Evolutionary conservation across 2,888 invertebrate genomes (phyloP).

Genomic region (Acanthosepion lycidas): DNA sequence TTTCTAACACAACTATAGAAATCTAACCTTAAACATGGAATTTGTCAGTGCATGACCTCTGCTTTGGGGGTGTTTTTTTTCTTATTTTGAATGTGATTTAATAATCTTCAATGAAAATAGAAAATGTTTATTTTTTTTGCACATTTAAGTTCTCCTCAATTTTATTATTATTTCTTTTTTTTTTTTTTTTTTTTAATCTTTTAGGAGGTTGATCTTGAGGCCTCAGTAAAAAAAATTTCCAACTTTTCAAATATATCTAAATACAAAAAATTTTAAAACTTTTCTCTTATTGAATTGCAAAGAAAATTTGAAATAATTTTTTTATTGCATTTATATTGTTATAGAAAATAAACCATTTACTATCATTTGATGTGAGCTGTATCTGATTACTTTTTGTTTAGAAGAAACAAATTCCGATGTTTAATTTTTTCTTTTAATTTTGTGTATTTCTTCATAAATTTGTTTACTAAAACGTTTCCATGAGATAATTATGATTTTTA

Average conservation of each 20-base stretch:
- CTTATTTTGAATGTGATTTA: background rate
- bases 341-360: no score
- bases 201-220: background rate
- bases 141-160: background rate
- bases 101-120: background rate
- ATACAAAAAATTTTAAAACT: background rate
- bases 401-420: background rate
- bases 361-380: no score
- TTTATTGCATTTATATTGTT: no score
- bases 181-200: background rate
- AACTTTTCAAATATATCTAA: background rate
- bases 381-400: background rate
- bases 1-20: conserved; percentile 11
- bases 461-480: no score
- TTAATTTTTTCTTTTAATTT: no score
- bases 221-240: background rate
- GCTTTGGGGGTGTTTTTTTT: background rate
- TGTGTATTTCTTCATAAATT: no score
- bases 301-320: background rate
- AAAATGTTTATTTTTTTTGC: background rate
- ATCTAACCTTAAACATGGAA: background rate
- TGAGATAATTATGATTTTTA: no score
- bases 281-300: background rate
- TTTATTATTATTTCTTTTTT: background rate
- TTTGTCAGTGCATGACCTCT: background rate